phyloP scores from a whole-genome alignment of 2,113 vertebrate genomes.

The Myrmecobius fasciatus region DNA sequence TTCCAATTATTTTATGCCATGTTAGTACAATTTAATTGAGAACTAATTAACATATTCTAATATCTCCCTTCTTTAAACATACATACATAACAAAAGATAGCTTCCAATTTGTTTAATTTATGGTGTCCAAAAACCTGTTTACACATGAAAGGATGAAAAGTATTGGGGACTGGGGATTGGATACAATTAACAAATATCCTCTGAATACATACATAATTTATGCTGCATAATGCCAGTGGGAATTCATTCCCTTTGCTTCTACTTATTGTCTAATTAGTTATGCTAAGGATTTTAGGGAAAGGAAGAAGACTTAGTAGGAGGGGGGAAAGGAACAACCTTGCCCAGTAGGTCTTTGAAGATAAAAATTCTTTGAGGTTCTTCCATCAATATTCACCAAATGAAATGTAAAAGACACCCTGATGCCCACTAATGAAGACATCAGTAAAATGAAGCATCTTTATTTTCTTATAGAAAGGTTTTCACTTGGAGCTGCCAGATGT shows the following conservation, averaged over 20 bases:
- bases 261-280: not conserved
- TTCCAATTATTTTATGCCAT: constrained; percentile 60
- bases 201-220: not conserved
- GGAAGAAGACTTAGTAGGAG: not conserved
- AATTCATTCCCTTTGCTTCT: not conserved
- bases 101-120: not conserved
- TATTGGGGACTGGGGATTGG: not conserved
- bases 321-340: not conserved
- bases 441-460: not conserved
- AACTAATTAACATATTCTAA: constrained; percentile 47
- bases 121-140: not conserved
- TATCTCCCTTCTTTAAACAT: constrained; percentile 52
- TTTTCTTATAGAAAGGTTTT: constrained; percentile 46
- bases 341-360: constrained; percentile 35
- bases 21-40: constrained; percentile 52
- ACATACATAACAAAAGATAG: not conserved
- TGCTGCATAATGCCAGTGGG: not conserved
- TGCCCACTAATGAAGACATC: constrained; percentile 30
- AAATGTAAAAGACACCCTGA: constrained; percentile 4
- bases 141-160: not conserved
- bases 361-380: not conserved
- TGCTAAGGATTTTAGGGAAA: not conserved
- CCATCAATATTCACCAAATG: not conserved
- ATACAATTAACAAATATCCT: constrained; percentile 23
- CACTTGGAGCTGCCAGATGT: constrained; percentile 28